Evolutionary conservation across 2,888 invertebrate genomes (phyloP), one percentile per base, ranked within the genome.

Genomic region (Pollenia griseotomentosa): DNA sequence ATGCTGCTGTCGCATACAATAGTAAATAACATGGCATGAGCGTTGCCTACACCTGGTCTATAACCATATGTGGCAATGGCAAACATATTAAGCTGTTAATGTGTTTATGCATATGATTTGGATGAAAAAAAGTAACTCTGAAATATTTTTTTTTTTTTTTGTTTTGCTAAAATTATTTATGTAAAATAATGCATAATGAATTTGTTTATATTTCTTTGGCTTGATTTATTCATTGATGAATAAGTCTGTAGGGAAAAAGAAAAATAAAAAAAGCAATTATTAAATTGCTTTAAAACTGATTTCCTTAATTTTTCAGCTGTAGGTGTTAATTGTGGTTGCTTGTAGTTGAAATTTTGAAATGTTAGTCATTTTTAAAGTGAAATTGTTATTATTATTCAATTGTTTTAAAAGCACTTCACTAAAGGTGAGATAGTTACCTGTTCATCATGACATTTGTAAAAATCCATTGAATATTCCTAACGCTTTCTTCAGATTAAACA

Each of bases 181-280:
- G 86, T 61, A 40, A 83, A 86, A 83, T 73, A 83, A 80, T 86
- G 75, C 83, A 86, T 83, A 83, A 86, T 79, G 70, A 46, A 83
- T 44, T 75, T 75, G 65, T 82, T 80, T 73, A 5, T 65, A 55
- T 63, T 66, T 51, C 42, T 46, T 51, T 68, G 48, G 51, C 66
- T 74, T 82, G 83, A 84, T 79, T 84, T 83, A 83, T 86, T 86
- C 80, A 86, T 83, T 83, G 83, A 83, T 80, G 83, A 83, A 77
- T 77, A 65, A 71, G 75, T 65, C 33, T 57, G 68, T 10, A 53
- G 44, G 63, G 53, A 23, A 33, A 23, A 7, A 74, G 16, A n/a
- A 48, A 23, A 57, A 51, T 53, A 51, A 51, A 80, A 83, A 83
- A 70, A 73, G 83, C 86, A 86, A 86, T 86, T 86, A 83, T 86